phyloP scores from a whole-genome alignment of 2,797 vertebrate species.

The Clarias platycephalus region DNA sequence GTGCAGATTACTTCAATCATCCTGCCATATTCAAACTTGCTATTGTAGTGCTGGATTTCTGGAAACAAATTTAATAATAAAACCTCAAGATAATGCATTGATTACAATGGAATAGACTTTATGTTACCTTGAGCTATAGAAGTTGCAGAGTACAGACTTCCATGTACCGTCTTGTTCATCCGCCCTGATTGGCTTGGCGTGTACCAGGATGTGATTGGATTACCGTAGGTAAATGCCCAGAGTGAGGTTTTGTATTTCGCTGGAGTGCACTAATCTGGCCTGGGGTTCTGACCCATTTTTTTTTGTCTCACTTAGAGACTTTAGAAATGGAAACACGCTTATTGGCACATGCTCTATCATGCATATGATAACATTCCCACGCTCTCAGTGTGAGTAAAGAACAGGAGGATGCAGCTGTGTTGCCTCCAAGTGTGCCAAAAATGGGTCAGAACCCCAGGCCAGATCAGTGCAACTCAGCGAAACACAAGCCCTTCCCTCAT shows the following conservation, averaged over 20 bases:
- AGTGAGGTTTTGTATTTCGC: constrained; percentile 21
- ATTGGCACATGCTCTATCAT: constrained; percentile 13
- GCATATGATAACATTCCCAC: constrained; percentile 17
- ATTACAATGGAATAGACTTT: constrained; percentile 3
- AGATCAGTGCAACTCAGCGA: constrained; percentile 5
- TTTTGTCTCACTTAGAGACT: constrained; percentile 3
- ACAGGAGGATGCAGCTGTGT: constrained; percentile 20
- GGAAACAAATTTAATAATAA: constrained; percentile 18
- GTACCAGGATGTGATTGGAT: constrained; percentile 29
- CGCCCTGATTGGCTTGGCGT: neutral
- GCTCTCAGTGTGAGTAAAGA: constrained; percentile 12
- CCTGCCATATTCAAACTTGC: neutral
- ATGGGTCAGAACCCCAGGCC: constrained; percentile 32
- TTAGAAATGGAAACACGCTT: constrained; percentile 20
- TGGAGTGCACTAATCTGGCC: constrained; percentile 15
- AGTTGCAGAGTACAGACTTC: neutral
- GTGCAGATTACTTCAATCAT: neutral
- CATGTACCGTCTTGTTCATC: neutral
- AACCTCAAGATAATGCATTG: neutral
- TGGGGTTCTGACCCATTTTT: constrained; percentile 30
- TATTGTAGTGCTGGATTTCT: constrained; percentile 5
- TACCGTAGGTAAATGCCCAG: constrained; percentile 14
- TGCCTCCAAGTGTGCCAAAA: constrained; percentile 6
- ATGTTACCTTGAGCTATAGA: neutral
- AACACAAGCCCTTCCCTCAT: neutral